A percentile compares a stretch with the other conserved stretches of the same genome.
Evolutionary conservation across 2,113 vertebrate genomes (phyloP).

Genomic region (Xiphophorus couchianus): DNA sequence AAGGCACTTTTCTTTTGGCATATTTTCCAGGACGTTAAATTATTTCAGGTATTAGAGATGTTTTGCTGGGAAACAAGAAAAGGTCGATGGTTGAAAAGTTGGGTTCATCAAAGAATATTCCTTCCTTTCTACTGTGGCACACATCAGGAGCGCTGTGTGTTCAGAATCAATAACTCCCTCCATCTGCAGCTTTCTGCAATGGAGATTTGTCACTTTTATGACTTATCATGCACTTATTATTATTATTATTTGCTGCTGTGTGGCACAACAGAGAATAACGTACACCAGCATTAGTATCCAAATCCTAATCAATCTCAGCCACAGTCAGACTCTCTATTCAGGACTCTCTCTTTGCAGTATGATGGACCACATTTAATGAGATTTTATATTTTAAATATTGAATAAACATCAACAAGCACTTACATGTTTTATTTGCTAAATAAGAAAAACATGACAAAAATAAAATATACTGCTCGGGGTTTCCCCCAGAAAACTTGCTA

Average conservation of each 20-base stretch:
- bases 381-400: no score
- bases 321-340: not conserved
- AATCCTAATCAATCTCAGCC: slow-evolving; percentile 7
- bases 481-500: no score
- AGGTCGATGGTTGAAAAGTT: slow-evolving; percentile 17
- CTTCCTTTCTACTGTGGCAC: slow-evolving; percentile 10
- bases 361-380: not conserved
- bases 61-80: slow-evolving; percentile 17
- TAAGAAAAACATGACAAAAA: no score
- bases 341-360: not conserved
- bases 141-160: slow-evolving; percentile 1
- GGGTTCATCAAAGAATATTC: slow-evolving; percentile 3
- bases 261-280: not conserved
- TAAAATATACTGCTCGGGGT: no score
- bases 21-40: slow-evolving; percentile 1
- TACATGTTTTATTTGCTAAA: no score
- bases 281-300: not conserved
- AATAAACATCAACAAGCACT: no score
- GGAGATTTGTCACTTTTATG: slow-evolving; percentile 30
- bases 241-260: slow-evolving; percentile 7
- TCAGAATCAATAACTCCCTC: slow-evolving; percentile 7
- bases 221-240: not conserved
- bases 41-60: slow-evolving; percentile 11
- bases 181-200: slow-evolving; percentile 40
- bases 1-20: slow-evolving; percentile 19